phyloP scores from a whole-genome alignment of 2,113 vertebrate genomes.

The Ailurus styani region DNA sequence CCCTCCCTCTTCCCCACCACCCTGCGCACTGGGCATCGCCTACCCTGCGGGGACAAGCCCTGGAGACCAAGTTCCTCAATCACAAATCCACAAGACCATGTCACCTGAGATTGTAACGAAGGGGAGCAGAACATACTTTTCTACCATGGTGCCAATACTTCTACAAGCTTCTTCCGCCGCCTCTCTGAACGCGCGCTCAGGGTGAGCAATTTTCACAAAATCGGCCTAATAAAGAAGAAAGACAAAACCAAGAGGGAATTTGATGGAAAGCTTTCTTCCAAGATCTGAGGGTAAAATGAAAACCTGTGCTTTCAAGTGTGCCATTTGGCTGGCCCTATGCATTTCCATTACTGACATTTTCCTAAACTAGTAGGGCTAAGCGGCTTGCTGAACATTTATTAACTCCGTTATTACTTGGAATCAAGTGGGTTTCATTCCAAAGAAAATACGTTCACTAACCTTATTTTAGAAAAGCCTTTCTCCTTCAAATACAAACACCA shows the following conservation, averaged over 20 bases:
- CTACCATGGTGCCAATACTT: conserved; percentile 92
- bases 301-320: not conserved
- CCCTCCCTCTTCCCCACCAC: accelerated
- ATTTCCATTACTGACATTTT: not conserved
- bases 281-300: not conserved
- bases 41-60: not conserved
- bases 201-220: conserved; percentile 96
- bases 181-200: conserved; percentile 90
- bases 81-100: accelerated
- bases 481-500: not conserved
- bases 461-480: not conserved
- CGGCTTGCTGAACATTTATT: not conserved
- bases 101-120: not conserved
- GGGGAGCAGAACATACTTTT: conserved; percentile 86
- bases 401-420: not conserved
- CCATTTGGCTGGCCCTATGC: not conserved
- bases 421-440: not conserved
- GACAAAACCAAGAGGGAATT: not conserved
- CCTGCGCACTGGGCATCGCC: not conserved
- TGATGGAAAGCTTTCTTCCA: not conserved
- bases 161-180: conserved; percentile 95
- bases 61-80: not conserved
- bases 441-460: not conserved
- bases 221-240: conserved; percentile 86
- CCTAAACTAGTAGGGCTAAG: not conserved